Evolutionary conservation across 64 coral and sea anemone genomes (phyloP), one percentile per base, ranked within the genome.

Genomic region (Anthopleura sola): DNA sequence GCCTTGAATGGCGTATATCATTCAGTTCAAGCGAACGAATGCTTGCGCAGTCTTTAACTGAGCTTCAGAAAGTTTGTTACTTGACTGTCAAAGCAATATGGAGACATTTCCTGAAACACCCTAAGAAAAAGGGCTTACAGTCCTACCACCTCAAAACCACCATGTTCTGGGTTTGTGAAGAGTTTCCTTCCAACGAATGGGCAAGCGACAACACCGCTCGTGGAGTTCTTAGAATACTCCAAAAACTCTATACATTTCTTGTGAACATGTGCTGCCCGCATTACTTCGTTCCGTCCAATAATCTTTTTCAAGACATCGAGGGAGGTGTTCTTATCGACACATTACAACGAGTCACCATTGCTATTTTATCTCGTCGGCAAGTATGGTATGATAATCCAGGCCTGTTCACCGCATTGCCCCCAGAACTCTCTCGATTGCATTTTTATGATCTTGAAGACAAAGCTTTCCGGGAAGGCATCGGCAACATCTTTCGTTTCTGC

Each of bases 81-180:
- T 39, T 88, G 78, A 88, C n/a, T 33, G 86, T 88, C 15, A 88
- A 88, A 68, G 86, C 34, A 57, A 81, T 88, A 49, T 88, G 86
- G 86, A 88, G 77, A 12, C 86, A 88, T 39, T 88, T 26, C 37
- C 58, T 88, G 29, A 88, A 82, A 88, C 86, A 88, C 18, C 86
- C 75, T 6, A 88, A 47, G 79, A 88, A 88, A 68, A 44, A 32
- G 36, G 77, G 86, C 38, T 24, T 88, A 12, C 86, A 88, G 86
- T 81, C 86, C 62, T 87, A 87, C 15, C 86, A 87, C 9, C 86
- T 87, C 75, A 87, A 87, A 78, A 87, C 86, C 9, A 58, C 75
- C 78, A 80, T 60, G 51, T 87, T 87, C 36, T 87, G 86, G 86
- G 86, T 80, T n/a, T 87, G 86, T 44, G 86, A 87, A 87, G 86